Conservation (phyloP, 2,797 vertebrate genomes). For the Halcyon smyrnensis region DNA sequence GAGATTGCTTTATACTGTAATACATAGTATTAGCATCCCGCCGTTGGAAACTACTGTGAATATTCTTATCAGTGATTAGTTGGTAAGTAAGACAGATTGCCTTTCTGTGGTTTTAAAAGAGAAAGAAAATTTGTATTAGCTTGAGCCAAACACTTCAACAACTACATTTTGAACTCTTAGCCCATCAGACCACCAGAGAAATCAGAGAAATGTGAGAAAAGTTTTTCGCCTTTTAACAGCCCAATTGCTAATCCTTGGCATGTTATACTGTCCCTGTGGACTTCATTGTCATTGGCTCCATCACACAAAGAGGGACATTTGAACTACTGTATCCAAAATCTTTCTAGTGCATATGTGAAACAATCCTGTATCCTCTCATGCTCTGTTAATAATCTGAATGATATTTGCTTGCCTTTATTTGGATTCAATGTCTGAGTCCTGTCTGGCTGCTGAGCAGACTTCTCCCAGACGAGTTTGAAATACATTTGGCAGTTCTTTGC, state of each 20-base stretch:
- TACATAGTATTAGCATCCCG: not conserved
- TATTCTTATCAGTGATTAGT: not conserved
- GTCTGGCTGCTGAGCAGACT: constrained; percentile 45
- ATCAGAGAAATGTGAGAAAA: not conserved
- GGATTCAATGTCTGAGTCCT: not conserved
- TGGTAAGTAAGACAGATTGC: not conserved
- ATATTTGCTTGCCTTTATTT: constrained; percentile 45
- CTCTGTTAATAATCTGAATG: constrained; percentile 5
- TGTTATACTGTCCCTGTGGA: not conserved
- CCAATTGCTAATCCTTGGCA: not conserved
- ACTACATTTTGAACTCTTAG: not conserved
- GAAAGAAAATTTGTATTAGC: not conserved
- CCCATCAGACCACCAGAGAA: not conserved
- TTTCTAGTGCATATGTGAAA: not conserved
- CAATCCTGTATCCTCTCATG: not conserved
- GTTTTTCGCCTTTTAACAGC: not conserved
- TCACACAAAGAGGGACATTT: not conserved
- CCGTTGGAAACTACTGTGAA: not conserved
- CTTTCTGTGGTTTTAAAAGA: not conserved
- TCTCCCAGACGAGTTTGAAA: constrained; percentile 42
- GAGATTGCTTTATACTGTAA: not conserved
- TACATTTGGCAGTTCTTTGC: constrained; percentile 38
- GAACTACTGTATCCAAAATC: not conserved
- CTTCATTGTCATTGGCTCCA: not conserved
- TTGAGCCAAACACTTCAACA: not conserved